A percentile compares a stretch with the other conserved stretches of the same genome.
phyloP scores from a whole-genome alignment of 1,140 invertebrate species.

The Philaenus spumarius region DNA sequence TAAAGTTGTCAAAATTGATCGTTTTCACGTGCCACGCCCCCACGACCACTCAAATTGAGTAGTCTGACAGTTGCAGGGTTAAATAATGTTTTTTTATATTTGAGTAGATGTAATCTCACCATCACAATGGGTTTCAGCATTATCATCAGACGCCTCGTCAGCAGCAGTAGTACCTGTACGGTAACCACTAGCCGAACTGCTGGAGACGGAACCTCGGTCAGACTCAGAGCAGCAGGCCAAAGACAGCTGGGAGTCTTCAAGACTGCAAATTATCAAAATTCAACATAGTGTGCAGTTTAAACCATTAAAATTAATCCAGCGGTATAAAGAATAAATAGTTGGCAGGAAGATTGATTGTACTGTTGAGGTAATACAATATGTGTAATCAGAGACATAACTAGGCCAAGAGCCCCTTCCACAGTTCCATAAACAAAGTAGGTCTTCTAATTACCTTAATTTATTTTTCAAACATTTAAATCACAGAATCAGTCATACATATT shows the following conservation, averaged over 20 bases:
- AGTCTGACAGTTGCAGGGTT: too few species aligned
- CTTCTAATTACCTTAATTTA: too few species aligned
- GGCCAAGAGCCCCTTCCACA: too few species aligned
- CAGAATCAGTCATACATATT: too few species aligned
- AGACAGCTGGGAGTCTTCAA: neutral
- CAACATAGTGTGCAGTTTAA: neutral
- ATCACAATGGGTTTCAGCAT: neutral
- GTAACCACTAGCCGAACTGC: slow-evolving; percentile 2
- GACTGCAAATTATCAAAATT: neutral
- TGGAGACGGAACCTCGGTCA: slow-evolving; percentile 13
- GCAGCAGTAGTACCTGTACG: neutral
- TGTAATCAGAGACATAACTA: neutral
- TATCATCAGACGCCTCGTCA: slow-evolving; percentile 9
- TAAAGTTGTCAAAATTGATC: too few species aligned
- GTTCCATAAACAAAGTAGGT: too few species aligned
- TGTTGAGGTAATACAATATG: neutral
- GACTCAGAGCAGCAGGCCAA: slow-evolving; percentile 3
- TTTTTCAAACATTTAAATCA: too few species aligned
- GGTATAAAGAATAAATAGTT: neutral
- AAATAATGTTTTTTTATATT: too few species aligned
- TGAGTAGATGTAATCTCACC: too few species aligned
- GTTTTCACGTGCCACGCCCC: too few species aligned
- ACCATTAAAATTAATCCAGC: neutral
- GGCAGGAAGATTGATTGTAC: neutral
- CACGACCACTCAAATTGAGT: too few species aligned